Percentiles rank a stretch among this genome's conserved stretches.
These are phyloP conservation scores for Leptobrachium ailaonicum DNA, from an alignment of 2,113 vertebrate genomes.

Conservation along the genomic window DNA sequence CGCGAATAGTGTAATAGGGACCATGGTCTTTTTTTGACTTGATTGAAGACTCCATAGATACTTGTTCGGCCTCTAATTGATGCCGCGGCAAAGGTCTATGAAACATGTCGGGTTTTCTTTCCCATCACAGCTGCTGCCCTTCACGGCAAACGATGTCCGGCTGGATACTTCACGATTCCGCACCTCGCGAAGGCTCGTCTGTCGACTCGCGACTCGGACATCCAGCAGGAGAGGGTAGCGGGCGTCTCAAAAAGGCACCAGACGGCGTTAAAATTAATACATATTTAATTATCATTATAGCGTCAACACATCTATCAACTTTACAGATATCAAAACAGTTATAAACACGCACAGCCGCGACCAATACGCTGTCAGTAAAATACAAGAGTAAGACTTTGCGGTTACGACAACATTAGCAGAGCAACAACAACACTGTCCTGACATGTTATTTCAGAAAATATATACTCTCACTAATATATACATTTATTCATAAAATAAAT, in stretches of 20 bases:
- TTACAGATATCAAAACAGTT: slow-evolving; percentile 68
- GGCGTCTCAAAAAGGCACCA: background rate
- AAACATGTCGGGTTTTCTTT: too few species aligned
- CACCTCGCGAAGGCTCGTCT: too few species aligned
- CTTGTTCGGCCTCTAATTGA: too few species aligned
- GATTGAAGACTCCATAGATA: too few species aligned
- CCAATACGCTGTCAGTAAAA: slow-evolving; percentile 77
- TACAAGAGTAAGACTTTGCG: slow-evolving; percentile 69
- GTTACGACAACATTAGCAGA: slow-evolving; percentile 76
- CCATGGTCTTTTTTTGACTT: too few species aligned
- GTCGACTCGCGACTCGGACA: too few species aligned
- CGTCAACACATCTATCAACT: slow-evolving; percentile 81
- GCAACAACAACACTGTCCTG: slow-evolving; percentile 74
- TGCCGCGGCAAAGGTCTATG: too few species aligned
- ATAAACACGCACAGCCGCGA: slow-evolving; percentile 64
- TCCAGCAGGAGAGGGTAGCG: too few species aligned
- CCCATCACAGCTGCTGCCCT: too few species aligned
- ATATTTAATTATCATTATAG: slow-evolving; percentile 76
- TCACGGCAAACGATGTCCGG: too few species aligned
- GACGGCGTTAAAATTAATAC: slow-evolving; percentile 53
- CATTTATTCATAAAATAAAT: slow-evolving; percentile 88
- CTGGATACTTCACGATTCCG: too few species aligned
- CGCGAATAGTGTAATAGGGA: too few species aligned
- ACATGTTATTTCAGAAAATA: slow-evolving; percentile 79
- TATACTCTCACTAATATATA: slow-evolving; percentile 91